Evolutionary conservation across 1,140 invertebrate genomes (phyloP), one percentile per base, ranked within the genome.

Genomic region (Tetragnatha versicolor): DNA sequence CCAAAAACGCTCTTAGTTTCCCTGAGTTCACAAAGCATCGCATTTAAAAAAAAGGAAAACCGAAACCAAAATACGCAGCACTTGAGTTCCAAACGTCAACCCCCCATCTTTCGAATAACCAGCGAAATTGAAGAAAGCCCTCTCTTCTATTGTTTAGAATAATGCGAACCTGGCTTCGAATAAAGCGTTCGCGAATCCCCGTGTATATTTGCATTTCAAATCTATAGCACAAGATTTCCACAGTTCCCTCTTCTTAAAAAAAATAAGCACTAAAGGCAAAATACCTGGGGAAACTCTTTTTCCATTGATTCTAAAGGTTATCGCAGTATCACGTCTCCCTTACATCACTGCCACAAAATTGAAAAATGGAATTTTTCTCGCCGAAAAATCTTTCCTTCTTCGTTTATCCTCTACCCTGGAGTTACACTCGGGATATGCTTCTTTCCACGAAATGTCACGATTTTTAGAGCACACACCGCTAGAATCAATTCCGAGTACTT

Each of bases 351-450:
- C 47, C 53, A 45, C 69, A 72, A 72, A 72, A 72, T 72, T 72
- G 69, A 72, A 72, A 72, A 72, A 72, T 60, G 69, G 69, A 72
- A 72, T 72, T 72, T 60, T 55, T 20, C 7, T 31, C 37, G n/a
- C 31, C 35, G 4, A 9, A 27, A 31, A 31, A 29, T 66, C 20
- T 35, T 68, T 39, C 45, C 29, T 58, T 69, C 51, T 49, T 69
- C 53, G 39, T 69, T 69, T 69, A 69, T 69, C 47, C n/a, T 69
- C 20, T 29, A n/a, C 49, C 61, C 61, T n/a, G 39, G 20, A 66
- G 61, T 42, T 20, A 66, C 37, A 20, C 31, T 3, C 27, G 20
- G 31, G 49, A 27, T 17, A 51, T 25, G 9, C 6, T 22, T 9
- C 20, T 12, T 51, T 20, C 45, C 53, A 37, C 53, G 49, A 69